A percentile compares a stretch with the other conserved stretches of the same genome.
phyloP scores from a whole-genome alignment of 2,797 vertebrate genomes.

The Cryptoprocta ferox region DNA sequence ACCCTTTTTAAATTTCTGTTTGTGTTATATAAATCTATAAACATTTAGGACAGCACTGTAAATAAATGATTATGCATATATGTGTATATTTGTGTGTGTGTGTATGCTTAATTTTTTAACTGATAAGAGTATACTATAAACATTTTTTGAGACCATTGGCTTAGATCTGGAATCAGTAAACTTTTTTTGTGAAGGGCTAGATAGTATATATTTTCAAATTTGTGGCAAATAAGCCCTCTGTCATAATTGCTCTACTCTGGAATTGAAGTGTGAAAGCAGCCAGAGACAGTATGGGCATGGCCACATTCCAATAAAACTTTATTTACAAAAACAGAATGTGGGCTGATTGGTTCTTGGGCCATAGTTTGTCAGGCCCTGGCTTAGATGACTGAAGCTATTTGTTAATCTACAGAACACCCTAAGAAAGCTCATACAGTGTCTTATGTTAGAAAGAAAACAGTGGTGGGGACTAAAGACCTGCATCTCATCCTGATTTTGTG shows the following conservation, averaged over 20 bases:
- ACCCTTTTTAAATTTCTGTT: not conserved
- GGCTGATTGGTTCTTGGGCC: not conserved
- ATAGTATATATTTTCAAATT: not conserved
- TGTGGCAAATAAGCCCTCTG: not conserved
- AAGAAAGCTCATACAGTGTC: not conserved
- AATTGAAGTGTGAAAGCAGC: not conserved
- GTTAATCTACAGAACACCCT: not conserved
- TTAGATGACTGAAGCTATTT: not conserved
- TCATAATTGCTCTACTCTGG: not conserved
- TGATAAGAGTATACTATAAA: not conserved
- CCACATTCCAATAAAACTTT: conserved; percentile 17
- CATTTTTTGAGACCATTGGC: not conserved
- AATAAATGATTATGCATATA: not conserved
- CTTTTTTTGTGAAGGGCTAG: not conserved
- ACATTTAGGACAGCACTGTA: conserved; percentile 1
- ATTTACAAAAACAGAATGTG: not conserved
- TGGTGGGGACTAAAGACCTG: not conserved
- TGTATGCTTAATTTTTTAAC: not conserved
- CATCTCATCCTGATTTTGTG: not conserved
- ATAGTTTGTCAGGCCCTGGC: not conserved
- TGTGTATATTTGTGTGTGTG: not conserved
- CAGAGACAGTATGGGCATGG: not conserved
- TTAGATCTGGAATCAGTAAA: not conserved
- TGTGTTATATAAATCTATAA: conserved; percentile 8
- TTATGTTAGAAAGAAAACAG: not conserved